phyloP scores from a whole-genome alignment of 2,797 vertebrate genomes.

The Prunella strophiata region DNA sequence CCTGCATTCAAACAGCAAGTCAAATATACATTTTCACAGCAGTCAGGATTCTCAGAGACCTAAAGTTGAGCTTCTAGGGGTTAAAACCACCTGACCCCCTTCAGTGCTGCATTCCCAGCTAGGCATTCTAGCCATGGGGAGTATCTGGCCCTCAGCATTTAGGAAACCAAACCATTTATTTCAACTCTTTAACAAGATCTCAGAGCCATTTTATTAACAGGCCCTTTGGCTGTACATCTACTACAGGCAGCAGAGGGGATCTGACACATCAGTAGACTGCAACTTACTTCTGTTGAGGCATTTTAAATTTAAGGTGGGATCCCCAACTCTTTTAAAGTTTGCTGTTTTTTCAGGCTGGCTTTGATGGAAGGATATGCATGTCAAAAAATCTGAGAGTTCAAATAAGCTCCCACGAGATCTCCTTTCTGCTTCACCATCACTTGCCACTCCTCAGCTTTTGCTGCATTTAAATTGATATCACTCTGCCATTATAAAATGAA shows the following conservation, averaged over 20 bases:
- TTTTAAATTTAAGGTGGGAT: slow-evolving; percentile 25
- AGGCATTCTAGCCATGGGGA: not conserved
- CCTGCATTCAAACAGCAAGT: not conserved
- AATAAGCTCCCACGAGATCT: not conserved
- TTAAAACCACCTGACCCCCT: not conserved
- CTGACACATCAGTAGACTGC: not conserved
- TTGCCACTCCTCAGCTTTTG: not conserved
- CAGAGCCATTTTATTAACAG: not conserved
- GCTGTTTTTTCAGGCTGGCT: not conserved
- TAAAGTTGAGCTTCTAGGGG: not conserved
- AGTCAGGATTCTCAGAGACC: not conserved
- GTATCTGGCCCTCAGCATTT: not conserved
- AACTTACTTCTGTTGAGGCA: not conserved
- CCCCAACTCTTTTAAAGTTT: not conserved
- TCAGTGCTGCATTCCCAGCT: not conserved
- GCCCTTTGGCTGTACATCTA: not conserved
- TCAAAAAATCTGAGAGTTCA: slow-evolving; percentile 21
- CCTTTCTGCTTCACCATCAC: not conserved
- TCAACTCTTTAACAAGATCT: not conserved
- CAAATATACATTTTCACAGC: not conserved
- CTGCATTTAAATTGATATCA: slow-evolving; percentile 34
- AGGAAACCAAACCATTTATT: not conserved
- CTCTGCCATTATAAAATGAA: slow-evolving; percentile 23
- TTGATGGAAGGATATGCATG: not conserved
- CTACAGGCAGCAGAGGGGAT: not conserved